Conservation (phyloP, 1,140 invertebrate species). For the Gerris buenoi region DNA sequence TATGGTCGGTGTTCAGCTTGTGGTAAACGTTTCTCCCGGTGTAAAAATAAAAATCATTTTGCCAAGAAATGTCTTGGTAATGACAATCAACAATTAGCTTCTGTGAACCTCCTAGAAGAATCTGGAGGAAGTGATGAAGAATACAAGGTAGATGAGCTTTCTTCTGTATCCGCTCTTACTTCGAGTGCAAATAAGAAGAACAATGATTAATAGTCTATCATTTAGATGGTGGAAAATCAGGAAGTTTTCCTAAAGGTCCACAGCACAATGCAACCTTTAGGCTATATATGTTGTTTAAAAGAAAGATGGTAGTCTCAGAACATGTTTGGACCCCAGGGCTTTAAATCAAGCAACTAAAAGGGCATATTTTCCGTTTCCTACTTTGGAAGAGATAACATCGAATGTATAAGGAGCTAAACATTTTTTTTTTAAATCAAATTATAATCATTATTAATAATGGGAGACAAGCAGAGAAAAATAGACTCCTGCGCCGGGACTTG, state of each 20-base stretch:
- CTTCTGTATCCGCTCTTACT: not conserved
- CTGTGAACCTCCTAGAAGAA: not conserved
- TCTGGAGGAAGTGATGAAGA: constrained; percentile 2
- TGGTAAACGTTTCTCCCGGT: constrained; percentile 4
- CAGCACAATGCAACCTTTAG: not conserved
- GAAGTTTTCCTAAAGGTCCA: not conserved
- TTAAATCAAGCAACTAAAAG: constrained; percentile 34
- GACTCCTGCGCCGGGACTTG: too few species aligned
- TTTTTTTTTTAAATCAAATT: too few species aligned
- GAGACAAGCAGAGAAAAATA: too few species aligned
- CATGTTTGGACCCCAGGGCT: constrained; percentile 36
- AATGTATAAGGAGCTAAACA: constrained; percentile 28
- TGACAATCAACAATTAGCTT: not conserved
- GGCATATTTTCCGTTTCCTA: constrained; percentile 30
- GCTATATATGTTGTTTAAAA: constrained; percentile 28
- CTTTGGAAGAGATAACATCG: constrained; percentile 30
- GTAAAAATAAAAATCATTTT: constrained; percentile 10
- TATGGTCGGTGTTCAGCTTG: constrained; percentile 4
- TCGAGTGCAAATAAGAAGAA: not conserved
- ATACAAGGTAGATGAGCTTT: not conserved
- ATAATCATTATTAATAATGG: too few species aligned
- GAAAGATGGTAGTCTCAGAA: constrained; percentile 23
- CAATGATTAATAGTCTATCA: not conserved
- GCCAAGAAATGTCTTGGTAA: constrained; percentile 3
- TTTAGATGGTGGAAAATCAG: not conserved